phyloP scores from a whole-genome alignment of 2,113 vertebrate genomes.

The Cryptotis parvus region DNA sequence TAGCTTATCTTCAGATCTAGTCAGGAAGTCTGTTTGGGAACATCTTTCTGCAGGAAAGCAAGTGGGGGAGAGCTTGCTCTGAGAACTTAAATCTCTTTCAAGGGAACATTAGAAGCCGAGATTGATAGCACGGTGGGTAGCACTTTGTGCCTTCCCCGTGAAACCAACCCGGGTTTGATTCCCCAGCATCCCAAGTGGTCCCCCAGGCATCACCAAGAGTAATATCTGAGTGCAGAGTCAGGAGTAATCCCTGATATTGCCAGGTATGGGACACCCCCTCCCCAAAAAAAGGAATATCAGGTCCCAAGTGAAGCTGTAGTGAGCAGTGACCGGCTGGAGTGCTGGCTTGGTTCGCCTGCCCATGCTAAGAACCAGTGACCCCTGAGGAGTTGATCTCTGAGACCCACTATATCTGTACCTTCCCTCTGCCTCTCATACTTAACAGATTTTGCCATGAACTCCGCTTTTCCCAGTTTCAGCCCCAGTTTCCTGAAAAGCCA shows the following conservation, averaged over 20 bases:
- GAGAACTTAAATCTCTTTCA: background rate
- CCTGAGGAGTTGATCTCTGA: background rate
- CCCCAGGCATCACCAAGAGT: no score
- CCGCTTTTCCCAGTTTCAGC: background rate
- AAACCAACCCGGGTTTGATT: no score
- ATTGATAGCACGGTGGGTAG: no score
- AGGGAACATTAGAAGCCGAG: no score
- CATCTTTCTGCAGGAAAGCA: background rate
- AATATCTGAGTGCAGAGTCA: no score
- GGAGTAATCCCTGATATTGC: no score
- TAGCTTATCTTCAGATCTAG: background rate
- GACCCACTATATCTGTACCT: background rate
- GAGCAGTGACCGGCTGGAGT: background rate
- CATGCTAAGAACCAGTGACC: background rate
- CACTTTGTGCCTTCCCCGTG: no score
- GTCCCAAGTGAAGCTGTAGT: no score
- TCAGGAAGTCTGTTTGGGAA: background rate
- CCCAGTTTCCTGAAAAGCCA: background rate
- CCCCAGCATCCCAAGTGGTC: no score
- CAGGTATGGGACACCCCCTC: no score
- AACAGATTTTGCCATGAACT: background rate
- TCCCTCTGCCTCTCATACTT: background rate
- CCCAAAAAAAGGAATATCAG: no score
- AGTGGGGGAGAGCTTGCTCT: background rate
- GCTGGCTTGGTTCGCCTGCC: background rate